Conservation (phyloP, 1,140 invertebrate species). For the Heliconius congener region DNA sequence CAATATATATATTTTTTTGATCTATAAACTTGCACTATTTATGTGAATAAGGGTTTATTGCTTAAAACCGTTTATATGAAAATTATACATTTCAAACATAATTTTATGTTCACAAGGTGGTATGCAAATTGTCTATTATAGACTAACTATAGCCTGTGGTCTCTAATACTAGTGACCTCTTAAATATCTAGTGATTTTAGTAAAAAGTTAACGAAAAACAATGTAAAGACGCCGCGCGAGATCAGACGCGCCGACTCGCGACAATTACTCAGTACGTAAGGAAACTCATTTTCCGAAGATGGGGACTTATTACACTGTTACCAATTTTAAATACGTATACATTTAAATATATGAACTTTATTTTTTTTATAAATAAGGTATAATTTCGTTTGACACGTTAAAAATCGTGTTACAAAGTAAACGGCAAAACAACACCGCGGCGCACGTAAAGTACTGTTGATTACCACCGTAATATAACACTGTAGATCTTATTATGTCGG, state of each 20-base stretch:
- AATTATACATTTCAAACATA: background rate
- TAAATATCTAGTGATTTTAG: slow-evolving; percentile 3
- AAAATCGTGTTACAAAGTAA: slow-evolving; percentile 24
- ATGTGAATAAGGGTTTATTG: too few relatives aligned
- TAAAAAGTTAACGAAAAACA: slow-evolving; percentile 59
- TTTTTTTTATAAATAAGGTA: slow-evolving; percentile 8
- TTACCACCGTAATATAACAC: slow-evolving; percentile 10
- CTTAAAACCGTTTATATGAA: background rate
- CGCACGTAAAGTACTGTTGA: slow-evolving; percentile 14
- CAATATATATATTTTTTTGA: background rate
- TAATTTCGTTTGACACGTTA: slow-evolving; percentile 11
- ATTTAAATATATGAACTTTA: slow-evolving; percentile 13
- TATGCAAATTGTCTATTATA: background rate
- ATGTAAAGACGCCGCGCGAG: slow-evolving; percentile 71
- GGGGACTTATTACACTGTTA: slow-evolving; percentile 65
- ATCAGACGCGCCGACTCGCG: slow-evolving; percentile 62
- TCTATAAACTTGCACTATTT: background rate
- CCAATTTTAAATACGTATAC: slow-evolving; percentile 26
- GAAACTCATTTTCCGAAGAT: slow-evolving; percentile 78
- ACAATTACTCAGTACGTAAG: slow-evolving; percentile 66
- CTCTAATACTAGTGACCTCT: background rate
- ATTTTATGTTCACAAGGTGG: background rate
- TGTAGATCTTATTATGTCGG: slow-evolving; percentile 15
- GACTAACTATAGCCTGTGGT: background rate
- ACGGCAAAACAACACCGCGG: slow-evolving; percentile 37